Conservation (phyloP, 2,888 invertebrate species). For the Eilema caniola region DNA sequence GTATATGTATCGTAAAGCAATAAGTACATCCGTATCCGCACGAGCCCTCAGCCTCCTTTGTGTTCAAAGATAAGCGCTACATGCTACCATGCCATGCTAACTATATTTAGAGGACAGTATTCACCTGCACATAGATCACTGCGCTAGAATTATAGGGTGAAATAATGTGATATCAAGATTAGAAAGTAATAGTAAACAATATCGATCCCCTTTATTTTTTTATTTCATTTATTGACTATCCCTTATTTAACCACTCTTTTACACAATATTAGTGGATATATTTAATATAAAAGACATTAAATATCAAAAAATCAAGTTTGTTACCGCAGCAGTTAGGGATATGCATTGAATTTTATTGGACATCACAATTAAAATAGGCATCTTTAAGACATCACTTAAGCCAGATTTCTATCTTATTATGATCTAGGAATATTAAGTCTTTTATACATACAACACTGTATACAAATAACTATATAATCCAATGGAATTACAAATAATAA, state of each 20-base stretch:
- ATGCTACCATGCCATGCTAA: slow-evolving; percentile 23
- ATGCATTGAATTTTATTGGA: neutral
- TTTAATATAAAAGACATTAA: too few species aligned
- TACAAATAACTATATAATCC: slow-evolving; percentile 9
- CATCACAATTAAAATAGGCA: neutral
- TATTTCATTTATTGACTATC: too few species aligned
- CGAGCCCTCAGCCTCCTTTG: slow-evolving; percentile 39
- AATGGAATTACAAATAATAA: slow-evolving; percentile 31
- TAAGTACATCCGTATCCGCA: slow-evolving; percentile 58
- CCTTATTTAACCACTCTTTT: too few species aligned
- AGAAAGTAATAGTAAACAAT: neutral
- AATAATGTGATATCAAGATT: neutral
- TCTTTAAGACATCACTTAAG: neutral
- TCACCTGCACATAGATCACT: neutral
- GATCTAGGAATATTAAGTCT: neutral
- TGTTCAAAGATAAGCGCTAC: slow-evolving; percentile 46
- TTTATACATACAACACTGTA: neutral
- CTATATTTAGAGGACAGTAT: slow-evolving; percentile 35
- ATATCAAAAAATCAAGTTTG: too few species aligned
- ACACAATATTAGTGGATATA: too few species aligned
- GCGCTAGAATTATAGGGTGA: neutral
- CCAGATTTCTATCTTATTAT: neutral
- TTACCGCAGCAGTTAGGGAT: neutral
- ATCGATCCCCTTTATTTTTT: too few species aligned
- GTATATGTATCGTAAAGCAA: slow-evolving; percentile 52